Evolutionary conservation across 2,797 vertebrate genomes (phyloP).

Genomic region (Sphaeramia orbicularis): DNA sequence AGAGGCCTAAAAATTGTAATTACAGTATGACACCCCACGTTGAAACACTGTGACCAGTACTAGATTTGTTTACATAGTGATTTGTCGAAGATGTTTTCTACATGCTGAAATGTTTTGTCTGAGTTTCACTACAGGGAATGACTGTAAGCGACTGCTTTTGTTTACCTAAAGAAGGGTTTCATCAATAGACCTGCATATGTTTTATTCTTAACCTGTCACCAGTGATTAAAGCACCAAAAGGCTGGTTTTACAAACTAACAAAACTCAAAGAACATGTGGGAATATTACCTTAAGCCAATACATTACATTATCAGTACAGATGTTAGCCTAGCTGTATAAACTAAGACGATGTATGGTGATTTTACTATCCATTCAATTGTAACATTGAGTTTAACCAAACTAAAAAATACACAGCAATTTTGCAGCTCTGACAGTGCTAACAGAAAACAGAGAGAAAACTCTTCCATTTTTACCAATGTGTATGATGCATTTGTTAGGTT

Average conservation of each 20-base stretch:
- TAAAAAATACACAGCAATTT: constrained; percentile 39
- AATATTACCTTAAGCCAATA: not conserved
- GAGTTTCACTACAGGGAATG: constrained; percentile 61
- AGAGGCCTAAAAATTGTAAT: constrained; percentile 32
- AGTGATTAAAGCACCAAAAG: not conserved
- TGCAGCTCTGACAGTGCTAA: not conserved
- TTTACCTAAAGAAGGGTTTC: constrained; percentile 27
- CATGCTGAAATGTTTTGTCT: constrained; percentile 50
- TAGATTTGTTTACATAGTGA: constrained; percentile 69
- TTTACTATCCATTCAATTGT: not conserved
- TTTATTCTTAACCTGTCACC: constrained; percentile 23
- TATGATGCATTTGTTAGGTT: constrained; percentile 7
- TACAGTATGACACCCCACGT: constrained; percentile 30
- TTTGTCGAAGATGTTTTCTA: constrained; percentile 59
- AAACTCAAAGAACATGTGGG: constrained; percentile 2
- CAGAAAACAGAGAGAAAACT: not conserved
- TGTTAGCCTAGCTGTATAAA: not conserved
- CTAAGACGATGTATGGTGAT: constrained; percentile 14
- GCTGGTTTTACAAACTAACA: constrained; percentile 20
- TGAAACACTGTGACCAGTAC: constrained; percentile 64
- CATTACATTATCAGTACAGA: not conserved
- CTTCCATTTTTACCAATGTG: constrained; percentile 8
- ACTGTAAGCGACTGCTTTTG: constrained; percentile 37
- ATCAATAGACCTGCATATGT: constrained; percentile 37
- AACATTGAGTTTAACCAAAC: constrained; percentile 40